A percentile compares a stretch with the other conserved stretches of the same genome.
These are phyloP conservation scores for Polyommatus icarus DNA, from an alignment of 2,888 invertebrate species.

Conservation along the genomic window DNA sequence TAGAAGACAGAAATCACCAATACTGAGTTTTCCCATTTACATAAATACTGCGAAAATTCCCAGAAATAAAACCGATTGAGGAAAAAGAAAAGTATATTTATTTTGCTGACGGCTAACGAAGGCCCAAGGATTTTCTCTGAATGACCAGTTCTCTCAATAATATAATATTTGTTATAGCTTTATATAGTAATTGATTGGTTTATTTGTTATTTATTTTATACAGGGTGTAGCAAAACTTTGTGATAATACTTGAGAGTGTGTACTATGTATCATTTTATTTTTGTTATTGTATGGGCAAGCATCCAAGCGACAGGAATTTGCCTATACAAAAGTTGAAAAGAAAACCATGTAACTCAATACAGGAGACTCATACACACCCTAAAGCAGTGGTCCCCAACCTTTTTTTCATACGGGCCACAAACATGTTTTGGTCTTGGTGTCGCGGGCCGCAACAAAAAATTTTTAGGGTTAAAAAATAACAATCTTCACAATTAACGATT, in stretches of 20 bases:
- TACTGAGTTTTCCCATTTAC: neutral
- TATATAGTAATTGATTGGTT: neutral
- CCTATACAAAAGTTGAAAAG: no score
- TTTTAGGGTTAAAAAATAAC: no score
- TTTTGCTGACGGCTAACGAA: neutral
- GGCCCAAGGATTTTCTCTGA: neutral
- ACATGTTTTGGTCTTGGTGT: no score
- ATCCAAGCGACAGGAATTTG: no score
- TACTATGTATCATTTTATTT: neutral
- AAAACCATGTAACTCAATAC: no score
- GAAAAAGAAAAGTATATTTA: slow-evolving; percentile 4
- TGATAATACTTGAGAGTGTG: neutral
- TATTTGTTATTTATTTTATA: neutral
- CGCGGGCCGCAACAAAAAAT: no score
- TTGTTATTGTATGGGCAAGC: no score
- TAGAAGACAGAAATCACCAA: neutral
- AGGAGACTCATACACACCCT: no score
- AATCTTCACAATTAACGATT: no score
- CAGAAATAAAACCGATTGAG: neutral
- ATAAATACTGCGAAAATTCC: neutral
- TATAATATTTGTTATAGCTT: neutral
- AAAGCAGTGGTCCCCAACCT: no score
- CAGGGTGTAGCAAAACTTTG: neutral
- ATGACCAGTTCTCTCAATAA: neutral
- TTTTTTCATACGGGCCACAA: no score